phyloP scores from a whole-genome alignment of 2,888 invertebrate genomes.

The Galerucella pusilla region DNA sequence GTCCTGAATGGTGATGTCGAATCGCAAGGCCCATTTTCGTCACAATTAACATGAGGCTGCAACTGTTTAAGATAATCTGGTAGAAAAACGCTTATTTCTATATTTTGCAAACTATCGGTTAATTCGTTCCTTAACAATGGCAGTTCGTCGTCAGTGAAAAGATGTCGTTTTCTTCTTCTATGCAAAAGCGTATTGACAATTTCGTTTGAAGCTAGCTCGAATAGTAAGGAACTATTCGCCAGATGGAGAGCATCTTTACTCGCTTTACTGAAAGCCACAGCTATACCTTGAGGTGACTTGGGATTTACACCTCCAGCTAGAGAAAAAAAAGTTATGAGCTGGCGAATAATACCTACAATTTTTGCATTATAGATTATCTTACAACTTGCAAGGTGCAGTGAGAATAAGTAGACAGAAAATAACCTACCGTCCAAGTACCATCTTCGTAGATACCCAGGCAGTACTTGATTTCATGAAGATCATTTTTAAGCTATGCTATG shows the following conservation, averaged over 20 bases:
- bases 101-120: slow-evolving; percentile 80
- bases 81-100: slow-evolving; percentile 80
- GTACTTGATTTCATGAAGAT: too few species aligned
- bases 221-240: slow-evolving; percentile 87
- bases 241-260: slow-evolving; percentile 84
- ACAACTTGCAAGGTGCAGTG: too few species aligned
- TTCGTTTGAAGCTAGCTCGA: slow-evolving; percentile 89
- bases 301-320: slow-evolving; percentile 85
- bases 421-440: too few species aligned
- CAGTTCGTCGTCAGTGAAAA: slow-evolving; percentile 75
- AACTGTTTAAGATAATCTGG: slow-evolving; percentile 67
- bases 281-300: slow-evolving; percentile 86
- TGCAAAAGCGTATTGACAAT: slow-evolving; percentile 75
- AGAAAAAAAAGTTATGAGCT: slow-evolving; percentile 40
- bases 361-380: too few species aligned
- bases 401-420: too few species aligned
- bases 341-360: too few species aligned
- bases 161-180: slow-evolving; percentile 77
- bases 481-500: too few species aligned
- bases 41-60: slow-evolving; percentile 75
- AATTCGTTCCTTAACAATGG: slow-evolving; percentile 73
- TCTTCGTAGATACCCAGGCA: too few species aligned
- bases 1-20: slow-evolving; percentile 77
- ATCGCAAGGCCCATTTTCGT: slow-evolving; percentile 79
- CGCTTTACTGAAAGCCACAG: slow-evolving; percentile 91